A percentile compares a stretch with the other conserved stretches of the same genome.
These are phyloP conservation scores for Phycodurus eques DNA, from an alignment of 2,113 vertebrate species.

Conservation along the genomic window DNA sequence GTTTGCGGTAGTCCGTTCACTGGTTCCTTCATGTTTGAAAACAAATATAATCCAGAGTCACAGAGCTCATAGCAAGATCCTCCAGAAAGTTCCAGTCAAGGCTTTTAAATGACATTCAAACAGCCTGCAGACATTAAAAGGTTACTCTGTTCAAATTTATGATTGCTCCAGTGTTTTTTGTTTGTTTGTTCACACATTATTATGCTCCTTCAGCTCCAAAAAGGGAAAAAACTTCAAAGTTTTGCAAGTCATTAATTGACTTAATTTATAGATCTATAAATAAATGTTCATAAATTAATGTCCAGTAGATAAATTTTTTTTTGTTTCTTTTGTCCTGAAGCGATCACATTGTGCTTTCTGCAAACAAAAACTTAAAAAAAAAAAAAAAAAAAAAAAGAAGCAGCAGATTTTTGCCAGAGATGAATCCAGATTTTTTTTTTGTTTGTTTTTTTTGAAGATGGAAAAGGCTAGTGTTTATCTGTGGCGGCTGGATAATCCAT, in stretches of 20 bases:
- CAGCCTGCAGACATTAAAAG: conserved; percentile 38
- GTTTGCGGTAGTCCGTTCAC: conserved; percentile 36
- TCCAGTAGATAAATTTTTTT: conserved; percentile 72
- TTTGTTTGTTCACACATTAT: conserved; percentile 49
- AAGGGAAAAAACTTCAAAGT: conserved; percentile 36
- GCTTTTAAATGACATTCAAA: conserved; percentile 46
- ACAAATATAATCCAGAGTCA: conserved; percentile 54
- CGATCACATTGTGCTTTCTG: conserved; percentile 73
- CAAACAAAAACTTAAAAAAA: conserved; percentile 52
- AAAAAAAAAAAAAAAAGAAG: conserved; percentile 64
- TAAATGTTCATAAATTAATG: conserved; percentile 71
- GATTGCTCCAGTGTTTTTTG: conserved; percentile 63
- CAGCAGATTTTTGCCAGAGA: conserved; percentile 76
- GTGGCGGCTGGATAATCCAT: conserved; percentile 81
- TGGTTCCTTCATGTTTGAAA: conserved; percentile 62
- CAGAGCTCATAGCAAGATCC: conserved; percentile 42
- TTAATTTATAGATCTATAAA: conserved; percentile 54
- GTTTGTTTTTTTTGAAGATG: background rate
- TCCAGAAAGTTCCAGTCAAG: conserved; percentile 45
- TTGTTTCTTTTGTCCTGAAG: conserved; percentile 50
- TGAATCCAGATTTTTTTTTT: conserved; percentile 51
- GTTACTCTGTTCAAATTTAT: conserved; percentile 37
- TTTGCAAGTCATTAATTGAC: conserved; percentile 48
- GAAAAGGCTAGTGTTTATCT: conserved; percentile 75
- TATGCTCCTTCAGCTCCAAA: conserved; percentile 56